Evolutionary conservation across 1,140 invertebrate genomes (phyloP).

Genomic region (Glossosoma conforme): DNA sequence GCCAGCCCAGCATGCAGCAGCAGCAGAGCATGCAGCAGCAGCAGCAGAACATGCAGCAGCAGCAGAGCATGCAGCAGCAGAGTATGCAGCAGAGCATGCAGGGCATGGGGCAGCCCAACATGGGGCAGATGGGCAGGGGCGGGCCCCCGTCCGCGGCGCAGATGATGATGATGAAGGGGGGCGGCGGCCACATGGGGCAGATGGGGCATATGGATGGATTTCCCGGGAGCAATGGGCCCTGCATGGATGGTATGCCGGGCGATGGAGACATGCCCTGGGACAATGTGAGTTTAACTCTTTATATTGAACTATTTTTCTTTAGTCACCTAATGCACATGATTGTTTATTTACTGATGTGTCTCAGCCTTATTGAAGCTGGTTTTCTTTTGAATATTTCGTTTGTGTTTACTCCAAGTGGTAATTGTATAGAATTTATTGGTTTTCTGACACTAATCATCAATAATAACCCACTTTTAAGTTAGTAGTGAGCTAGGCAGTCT

Average conservation of each 20-base stretch:
- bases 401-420: too few relatives aligned
- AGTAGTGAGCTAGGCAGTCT: too few relatives aligned
- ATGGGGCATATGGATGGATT: constrained; percentile 51
- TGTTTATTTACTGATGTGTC: too few relatives aligned
- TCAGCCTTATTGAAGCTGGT: too few relatives aligned
- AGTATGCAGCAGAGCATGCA: constrained; percentile 35
- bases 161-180: constrained; percentile 50
- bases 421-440: too few relatives aligned
- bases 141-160: constrained; percentile 35
- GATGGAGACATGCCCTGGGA: constrained; percentile 53
- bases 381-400: too few relatives aligned
- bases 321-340: too few relatives aligned
- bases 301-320: too few relatives aligned
- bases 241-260: constrained; percentile 50
- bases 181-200: constrained; percentile 41
- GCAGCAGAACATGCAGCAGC: constrained; percentile 30
- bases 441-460: too few relatives aligned
- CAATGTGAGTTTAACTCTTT: too few relatives aligned
- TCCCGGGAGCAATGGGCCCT: constrained; percentile 47
- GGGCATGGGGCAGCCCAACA: constrained; percentile 45
- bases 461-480: too few relatives aligned
- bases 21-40: constrained; percentile 44
- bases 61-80: constrained; percentile 44
- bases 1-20: constrained; percentile 31
- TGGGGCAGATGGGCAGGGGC: constrained; percentile 42